A percentile compares a stretch with the other conserved stretches of the same genome.
Evolutionary conservation across 2,797 vertebrate genomes (phyloP).

Genomic region (Florisuga fusca): DNA sequence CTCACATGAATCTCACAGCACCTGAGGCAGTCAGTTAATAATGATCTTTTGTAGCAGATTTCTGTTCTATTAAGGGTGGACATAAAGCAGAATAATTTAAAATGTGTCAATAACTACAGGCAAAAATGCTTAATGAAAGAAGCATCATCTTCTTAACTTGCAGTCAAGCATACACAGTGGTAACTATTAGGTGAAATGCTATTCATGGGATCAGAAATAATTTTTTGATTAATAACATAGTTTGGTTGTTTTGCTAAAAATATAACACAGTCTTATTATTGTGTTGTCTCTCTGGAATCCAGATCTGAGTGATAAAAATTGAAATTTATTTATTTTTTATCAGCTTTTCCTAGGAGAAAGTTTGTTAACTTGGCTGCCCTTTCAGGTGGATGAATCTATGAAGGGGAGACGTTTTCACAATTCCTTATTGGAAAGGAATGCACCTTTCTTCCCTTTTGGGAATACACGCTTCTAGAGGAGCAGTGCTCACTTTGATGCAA

Average conservation of each 20-base stretch:
- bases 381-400: background rate
- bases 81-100: slow-evolving; percentile 78
- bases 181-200: background rate
- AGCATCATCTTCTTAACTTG: slow-evolving; percentile 44
- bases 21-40: slow-evolving; percentile 76
- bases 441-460: background rate
- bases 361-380: background rate
- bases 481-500: fast-evolving
- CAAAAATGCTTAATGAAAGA: slow-evolving; percentile 69
- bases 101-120: slow-evolving; percentile 76
- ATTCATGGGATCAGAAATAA: background rate
- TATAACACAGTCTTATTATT: background rate
- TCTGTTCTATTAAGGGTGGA: slow-evolving; percentile 74
- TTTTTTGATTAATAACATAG: background rate
- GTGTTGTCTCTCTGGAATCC: background rate
- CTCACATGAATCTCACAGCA: slow-evolving; percentile 28
- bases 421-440: background rate
- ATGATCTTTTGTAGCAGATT: slow-evolving; percentile 75
- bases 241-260: background rate
- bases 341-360: background rate
- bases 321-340: background rate
- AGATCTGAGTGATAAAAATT: background rate
- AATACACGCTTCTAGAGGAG: background rate
- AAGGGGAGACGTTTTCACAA: background rate
- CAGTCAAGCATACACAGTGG: slow-evolving; percentile 5